phyloP scores from a whole-genome alignment of 1,140 invertebrate species.

The Drosophila pectinifera region DNA sequence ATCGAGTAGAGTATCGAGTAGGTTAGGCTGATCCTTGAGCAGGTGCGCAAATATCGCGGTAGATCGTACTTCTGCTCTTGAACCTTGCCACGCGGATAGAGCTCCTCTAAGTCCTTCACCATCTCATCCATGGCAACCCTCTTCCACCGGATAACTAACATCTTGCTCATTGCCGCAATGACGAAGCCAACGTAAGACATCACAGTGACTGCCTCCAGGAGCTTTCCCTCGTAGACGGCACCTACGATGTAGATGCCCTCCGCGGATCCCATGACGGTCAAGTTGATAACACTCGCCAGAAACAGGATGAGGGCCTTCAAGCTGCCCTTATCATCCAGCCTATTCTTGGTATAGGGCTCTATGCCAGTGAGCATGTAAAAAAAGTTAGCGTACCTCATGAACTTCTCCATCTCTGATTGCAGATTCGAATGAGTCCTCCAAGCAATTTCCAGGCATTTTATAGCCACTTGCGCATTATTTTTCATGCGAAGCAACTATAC shows the following conservation, averaged over 20 bases:
- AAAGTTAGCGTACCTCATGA: conserved; percentile 61
- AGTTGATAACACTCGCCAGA: conserved; percentile 42
- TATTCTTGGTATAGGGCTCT: conserved; percentile 32
- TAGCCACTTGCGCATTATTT: neutral
- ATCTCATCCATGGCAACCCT: conserved; percentile 37
- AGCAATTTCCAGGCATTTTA: neutral
- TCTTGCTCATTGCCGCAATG: conserved; percentile 58
- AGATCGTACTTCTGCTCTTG: conserved; percentile 41
- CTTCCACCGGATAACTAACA: conserved; percentile 53
- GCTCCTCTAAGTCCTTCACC: conserved; percentile 36
- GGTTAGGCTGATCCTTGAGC: conserved; percentile 38
- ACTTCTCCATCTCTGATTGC: conserved; percentile 38
- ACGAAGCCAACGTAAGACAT: conserved; percentile 72
- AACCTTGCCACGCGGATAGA: conserved; percentile 45
- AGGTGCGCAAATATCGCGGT: conserved; percentile 34
- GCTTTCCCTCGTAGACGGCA: conserved; percentile 21
- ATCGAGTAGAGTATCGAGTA: conserved; percentile 61
- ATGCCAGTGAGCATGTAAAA: conserved; percentile 58
- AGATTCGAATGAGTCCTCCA: neutral
- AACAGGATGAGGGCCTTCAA: conserved; percentile 29
- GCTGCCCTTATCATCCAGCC: neutral
- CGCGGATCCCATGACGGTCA: neutral
- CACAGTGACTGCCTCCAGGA: conserved; percentile 61
- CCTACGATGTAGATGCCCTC: conserved; percentile 48
- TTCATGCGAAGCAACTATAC: neutral